Percentiles rank a stretch among this genome's conserved stretches.
These are phyloP conservation scores for Macrophya alboannulata DNA, from an alignment of 2,888 invertebrate species.

Conservation along the genomic window DNA sequence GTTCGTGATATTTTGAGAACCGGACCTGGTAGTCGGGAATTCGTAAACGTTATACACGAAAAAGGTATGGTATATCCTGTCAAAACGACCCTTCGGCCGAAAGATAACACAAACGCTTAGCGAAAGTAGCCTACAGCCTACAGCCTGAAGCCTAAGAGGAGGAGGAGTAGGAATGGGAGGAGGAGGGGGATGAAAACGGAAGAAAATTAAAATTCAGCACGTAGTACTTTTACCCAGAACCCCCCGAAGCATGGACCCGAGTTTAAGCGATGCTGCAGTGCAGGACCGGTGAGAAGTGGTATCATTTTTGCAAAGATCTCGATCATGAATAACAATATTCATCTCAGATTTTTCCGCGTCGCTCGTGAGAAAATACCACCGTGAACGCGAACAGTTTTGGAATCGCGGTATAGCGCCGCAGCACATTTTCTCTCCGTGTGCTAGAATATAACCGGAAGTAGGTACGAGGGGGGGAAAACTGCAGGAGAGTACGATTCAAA, in stretches of 20 bases:
- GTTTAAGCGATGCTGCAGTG: not conserved
- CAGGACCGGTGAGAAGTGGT: not conserved
- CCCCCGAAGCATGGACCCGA: constrained; percentile 12
- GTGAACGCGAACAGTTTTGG: no score
- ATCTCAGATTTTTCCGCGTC: not conserved
- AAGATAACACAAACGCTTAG: constrained; percentile 39
- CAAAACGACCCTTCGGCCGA: constrained; percentile 40
- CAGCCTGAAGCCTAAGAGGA: not conserved
- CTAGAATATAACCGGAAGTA: constrained; percentile 13
- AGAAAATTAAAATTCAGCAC: constrained; percentile 51
- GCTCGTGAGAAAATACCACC: not conserved
- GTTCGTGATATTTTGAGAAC: constrained; percentile 11
- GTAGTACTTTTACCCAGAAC: constrained; percentile 22
- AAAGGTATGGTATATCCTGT: not conserved
- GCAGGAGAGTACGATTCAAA: not conserved
- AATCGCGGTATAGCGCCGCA: no score
- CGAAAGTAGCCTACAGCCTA: constrained; percentile 26
- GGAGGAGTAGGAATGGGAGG: not conserved
- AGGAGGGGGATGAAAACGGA: not conserved
- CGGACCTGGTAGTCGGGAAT: not conserved
- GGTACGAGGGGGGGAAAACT: no score
- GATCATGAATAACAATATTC: constrained; percentile 48
- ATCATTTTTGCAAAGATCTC: constrained; percentile 43
- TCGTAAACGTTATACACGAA: not conserved
- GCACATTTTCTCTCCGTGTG: not conserved